Conservation (phyloP, 1,140 invertebrate genomes). For the Zeugodacus cucurbitae region DNA sequence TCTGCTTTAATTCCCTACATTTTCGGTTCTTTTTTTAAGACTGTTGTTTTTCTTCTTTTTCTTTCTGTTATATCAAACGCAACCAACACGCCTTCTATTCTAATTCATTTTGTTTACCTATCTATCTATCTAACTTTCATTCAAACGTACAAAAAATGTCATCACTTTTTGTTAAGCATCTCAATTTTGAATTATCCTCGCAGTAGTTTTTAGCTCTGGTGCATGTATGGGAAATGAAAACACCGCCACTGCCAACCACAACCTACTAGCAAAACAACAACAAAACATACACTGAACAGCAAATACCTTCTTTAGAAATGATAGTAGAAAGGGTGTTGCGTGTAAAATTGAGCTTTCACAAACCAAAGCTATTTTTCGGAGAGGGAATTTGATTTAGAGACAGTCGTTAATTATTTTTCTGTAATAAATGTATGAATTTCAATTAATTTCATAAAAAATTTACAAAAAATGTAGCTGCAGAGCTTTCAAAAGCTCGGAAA, state of each 20-base stretch:
- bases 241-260: conserved; percentile 12
- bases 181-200: not conserved
- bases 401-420: too few species aligned
- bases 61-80: not conserved
- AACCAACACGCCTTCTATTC: not conserved
- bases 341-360: not conserved
- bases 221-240: conserved; percentile 30
- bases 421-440: too few species aligned
- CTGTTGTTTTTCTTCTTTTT: not conserved
- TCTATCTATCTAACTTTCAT: conserved; percentile 12
- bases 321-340: not conserved
- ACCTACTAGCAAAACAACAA: not conserved
- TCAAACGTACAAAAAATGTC: not conserved
- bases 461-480: too few species aligned
- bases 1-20: not conserved
- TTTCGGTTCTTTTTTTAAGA: not conserved
- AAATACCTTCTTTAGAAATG: not conserved
- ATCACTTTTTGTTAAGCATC: conserved; percentile 23
- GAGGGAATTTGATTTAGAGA: too few species aligned
- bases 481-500: too few species aligned
- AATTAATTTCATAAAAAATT: too few species aligned
- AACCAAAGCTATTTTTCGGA: not conserved
- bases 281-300: not conserved
- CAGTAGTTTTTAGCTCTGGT: conserved; percentile 20
- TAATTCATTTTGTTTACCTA: not conserved